Base-by-base conservation (phyloP, 2,888 invertebrate species). In the Pharmacophagus antenor region DNA sequence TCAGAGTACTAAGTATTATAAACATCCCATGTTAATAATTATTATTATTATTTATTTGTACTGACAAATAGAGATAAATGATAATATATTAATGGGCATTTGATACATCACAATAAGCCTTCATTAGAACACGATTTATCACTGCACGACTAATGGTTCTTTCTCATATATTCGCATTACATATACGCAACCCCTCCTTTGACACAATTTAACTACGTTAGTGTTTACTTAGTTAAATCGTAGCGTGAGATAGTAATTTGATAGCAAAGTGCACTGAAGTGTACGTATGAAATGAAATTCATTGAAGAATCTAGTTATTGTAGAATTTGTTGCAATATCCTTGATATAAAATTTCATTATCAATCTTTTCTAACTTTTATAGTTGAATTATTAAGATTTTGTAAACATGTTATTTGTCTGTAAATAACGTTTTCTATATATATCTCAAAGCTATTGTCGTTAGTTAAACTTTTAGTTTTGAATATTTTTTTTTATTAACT, bases 131-230 rank as follows among this genome's bases (percentile, higher is more conserved):
- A 50, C 21, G 42, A 27, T 27, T 51, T 51, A 27, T 31, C 51
- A 57, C 57, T 57, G 22, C 31, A 22, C 10, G 6, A 44, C 57
- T 57, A 57, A 57, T 57, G 57, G 51, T 57, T 57, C 50, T 57
- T 51, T 22, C 10, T 21, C 42, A 27, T 42, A 42, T 51, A 41
- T 57, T 21, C 50, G 50, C 25, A 57, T 57, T 51, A 51, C 44
- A 57, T 21, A 57, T 50, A 42, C 20, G n/a, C 20, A 56, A 50
- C 25, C 42, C 12, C 17, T 5, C 49, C 56, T 56, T 22, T 49
- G 49, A 56, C 41, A 49, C 23, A 41, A 17, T 42, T 49, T 56
- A 56, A 48, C 48, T 15, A 47, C 15, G 21, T 55, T 55, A 46
- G 18, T 18, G 47, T 22, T 49, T 10, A 56, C 41, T 56, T 22